phyloP scores from a whole-genome alignment of 1,140 invertebrate genomes.

The Drosophila repleta region DNA sequence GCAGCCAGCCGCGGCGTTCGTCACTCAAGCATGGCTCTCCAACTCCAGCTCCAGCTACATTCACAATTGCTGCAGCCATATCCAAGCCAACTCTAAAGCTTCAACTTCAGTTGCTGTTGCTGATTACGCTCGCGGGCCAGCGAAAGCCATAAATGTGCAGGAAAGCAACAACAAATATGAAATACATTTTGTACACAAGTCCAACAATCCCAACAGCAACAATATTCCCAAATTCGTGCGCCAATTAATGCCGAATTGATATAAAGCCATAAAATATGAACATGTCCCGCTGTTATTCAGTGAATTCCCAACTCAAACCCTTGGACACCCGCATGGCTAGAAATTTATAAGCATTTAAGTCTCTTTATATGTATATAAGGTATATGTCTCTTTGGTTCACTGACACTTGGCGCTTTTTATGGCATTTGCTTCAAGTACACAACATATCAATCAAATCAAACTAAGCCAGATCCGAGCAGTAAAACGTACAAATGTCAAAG shows the following conservation, averaged over 20 bases:
- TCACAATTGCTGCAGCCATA: no score
- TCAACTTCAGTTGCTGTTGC: conserved; percentile 27
- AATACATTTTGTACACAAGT: conserved; percentile 33
- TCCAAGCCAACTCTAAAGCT: neutral
- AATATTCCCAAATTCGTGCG: conserved; percentile 55
- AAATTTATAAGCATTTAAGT: neutral
- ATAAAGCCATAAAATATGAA: conserved; percentile 67
- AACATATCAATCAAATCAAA: conserved; percentile 36
- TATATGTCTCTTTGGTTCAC: conserved; percentile 36
- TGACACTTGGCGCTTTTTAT: conserved; percentile 54
- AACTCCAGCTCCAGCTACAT: neutral
- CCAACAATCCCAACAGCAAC: conserved; percentile 32
- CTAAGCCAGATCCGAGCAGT: neutral
- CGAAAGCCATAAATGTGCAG: conserved; percentile 52
- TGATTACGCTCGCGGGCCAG: conserved; percentile 48
- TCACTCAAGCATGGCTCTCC: conserved; percentile 43
- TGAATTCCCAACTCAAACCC: conserved; percentile 23
- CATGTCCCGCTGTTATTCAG: conserved; percentile 18
- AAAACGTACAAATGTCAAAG: neutral
- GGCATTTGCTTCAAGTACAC: conserved; percentile 25
- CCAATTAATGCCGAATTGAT: conserved; percentile 75
- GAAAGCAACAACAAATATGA: conserved; percentile 30
- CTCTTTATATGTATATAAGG: no score
- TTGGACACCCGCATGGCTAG: conserved; percentile 22
- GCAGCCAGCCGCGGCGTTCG: conserved; percentile 16